Base-by-base conservation (phyloP, 2,797 vertebrate species). In the Sebastes elongatus region DNA sequence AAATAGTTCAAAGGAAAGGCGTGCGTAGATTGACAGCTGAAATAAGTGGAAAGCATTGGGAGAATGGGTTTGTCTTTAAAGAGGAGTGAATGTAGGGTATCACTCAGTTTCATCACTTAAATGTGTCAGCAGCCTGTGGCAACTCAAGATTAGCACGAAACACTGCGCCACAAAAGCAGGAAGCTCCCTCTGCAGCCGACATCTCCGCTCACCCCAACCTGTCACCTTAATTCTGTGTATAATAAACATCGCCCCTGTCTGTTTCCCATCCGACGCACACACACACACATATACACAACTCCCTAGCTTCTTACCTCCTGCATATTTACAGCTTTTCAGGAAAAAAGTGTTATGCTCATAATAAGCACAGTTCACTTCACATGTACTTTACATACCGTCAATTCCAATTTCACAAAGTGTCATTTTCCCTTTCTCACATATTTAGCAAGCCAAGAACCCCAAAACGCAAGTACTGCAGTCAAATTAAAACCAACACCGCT, bases 361-460 rank as follows among this genome's bases (percentile, higher is more conserved):
- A 86, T 85, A 88, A 76, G 88, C 84, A 79, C 82, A 74, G 72
- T 74, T 89, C 81, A 76, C 77, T 89, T 86, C 25, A 22, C 78
- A 83, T 76, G 27, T 57, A 70, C 80, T 74, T 79, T 80, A 80
- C 76, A 85, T 61, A 53, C 70, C 80, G 90, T 93, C 94, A 89
- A 73, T 82, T 93, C 62, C 86, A 92, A 90, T 95, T 92, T 93
- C 82, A 87, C 68, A 86, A 53, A 80, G 83, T 85, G 86, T 91
- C 74, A 67, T 76, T 93, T 90, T 75, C 8, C 72, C 76, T 84
- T 82, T 87, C 60, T 71, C 46, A 78, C 76, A 77, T 72, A 88
- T 78, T 84, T 78, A 81, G 59, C 38, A 73, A 86, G 82, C 81
- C 84, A 88, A 85, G 82, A 79, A 63, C 23, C 64, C 68, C 76